Base-by-base conservation (phyloP, 1,140 invertebrate species). In the Scaptomyza pallida region DNA sequence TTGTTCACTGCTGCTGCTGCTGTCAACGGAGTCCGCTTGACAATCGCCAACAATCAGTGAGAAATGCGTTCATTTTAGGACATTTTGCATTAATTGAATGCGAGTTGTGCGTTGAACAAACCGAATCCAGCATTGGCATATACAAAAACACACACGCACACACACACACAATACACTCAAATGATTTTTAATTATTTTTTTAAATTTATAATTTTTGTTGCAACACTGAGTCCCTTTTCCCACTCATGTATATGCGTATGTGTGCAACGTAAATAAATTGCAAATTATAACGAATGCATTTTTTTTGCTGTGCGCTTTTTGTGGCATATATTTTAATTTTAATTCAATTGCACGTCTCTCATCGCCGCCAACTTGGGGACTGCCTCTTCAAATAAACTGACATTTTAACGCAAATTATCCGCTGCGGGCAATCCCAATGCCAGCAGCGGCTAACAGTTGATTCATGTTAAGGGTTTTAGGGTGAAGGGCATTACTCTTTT, bases 351-450 rank as follows among this genome's bases (percentile, higher is more conserved):
- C 79, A 83, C 59, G 75, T 70, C 75, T 75, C 70, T 77, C 75
- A 69, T 43, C 59, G 55, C 40, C 12, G n/a, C 30, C 26, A 23
- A 67, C 61, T 61, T 60, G 50, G 50, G 41, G 21, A 59, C 59
- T 48, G 73, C 45, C 78, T 83, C 79, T 82, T 82, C 78, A 83
- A 83, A 78, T 64, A 50, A 83, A 71, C 79, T 60, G 79, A 82
- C 78, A 83, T 67, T 83, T 82, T 82, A 79, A 83, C 78, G 78
- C 71, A 82, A 82, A 82, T 82, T 82, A 82, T 82, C 74, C 80
- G 61, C 63, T 69, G 61, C 60, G 78, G 71, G 70, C 74, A 59
- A 60, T 68, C 60, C 70, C 61, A 47, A 57, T 72, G 73, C 44
- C 65, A 59, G 26, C 26, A 37, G 16, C 48, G 35, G 52, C 37